Conservation (phyloP, 2,797 vertebrate genomes). For the Mormyrops boulengeri region DNA sequence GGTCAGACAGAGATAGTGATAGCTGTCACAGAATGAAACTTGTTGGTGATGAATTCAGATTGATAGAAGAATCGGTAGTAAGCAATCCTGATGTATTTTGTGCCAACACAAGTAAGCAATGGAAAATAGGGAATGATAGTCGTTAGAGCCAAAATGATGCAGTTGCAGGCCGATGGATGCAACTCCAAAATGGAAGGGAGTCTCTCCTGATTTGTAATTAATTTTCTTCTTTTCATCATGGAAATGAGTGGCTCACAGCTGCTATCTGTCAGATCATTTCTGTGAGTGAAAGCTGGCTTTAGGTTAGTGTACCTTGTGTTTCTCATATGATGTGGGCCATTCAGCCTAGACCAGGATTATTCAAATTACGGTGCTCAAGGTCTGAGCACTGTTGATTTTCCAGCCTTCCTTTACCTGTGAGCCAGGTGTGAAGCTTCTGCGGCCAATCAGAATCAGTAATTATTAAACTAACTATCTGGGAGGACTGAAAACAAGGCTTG, state of each 20-base stretch:
- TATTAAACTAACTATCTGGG: background rate
- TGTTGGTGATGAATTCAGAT: background rate
- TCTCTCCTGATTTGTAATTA: background rate
- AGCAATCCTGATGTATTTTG: background rate
- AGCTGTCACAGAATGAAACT: background rate
- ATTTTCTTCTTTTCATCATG: conserved; percentile 9
- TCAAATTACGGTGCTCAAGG: background rate
- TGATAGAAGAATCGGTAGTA: background rate
- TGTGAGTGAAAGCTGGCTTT: background rate
- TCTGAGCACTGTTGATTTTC: background rate
- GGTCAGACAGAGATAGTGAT: background rate
- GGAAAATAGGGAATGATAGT: background rate
- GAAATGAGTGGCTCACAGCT: too few species aligned
- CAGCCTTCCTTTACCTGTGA: background rate
- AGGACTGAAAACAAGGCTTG: background rate
- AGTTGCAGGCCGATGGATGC: background rate
- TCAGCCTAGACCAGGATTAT: background rate
- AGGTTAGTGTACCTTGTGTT: background rate
- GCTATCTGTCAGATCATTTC: background rate
- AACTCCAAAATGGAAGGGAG: background rate
- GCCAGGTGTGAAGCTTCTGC: background rate
- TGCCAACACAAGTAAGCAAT: background rate
- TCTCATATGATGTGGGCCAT: background rate
- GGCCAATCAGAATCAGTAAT: background rate
- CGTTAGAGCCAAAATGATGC: background rate